phyloP scores from a whole-genome alignment of 2,888 invertebrate genomes.

The Eupeodes luniger region DNA sequence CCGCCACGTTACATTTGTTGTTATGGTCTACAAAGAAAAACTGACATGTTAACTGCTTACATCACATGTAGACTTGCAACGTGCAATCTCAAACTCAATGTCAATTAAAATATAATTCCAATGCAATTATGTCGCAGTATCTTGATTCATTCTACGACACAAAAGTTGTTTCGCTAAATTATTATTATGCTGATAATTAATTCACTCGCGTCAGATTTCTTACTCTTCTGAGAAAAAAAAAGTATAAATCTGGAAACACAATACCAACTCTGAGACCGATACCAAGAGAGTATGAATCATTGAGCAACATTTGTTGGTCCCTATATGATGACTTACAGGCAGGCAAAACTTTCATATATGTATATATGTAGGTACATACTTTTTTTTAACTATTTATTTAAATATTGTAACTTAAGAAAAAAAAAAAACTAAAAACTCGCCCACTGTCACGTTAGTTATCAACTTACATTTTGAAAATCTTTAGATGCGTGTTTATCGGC shows the following conservation, averaged over 20 bases:
- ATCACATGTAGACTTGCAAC: slow-evolving; percentile 13
- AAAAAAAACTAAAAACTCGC: background rate
- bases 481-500: slow-evolving; percentile 48
- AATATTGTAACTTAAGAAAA: slow-evolving; percentile 15
- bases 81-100: slow-evolving; percentile 41
- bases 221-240: slow-evolving; percentile 57
- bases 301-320: slow-evolving; percentile 23
- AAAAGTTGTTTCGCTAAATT: slow-evolving; percentile 13
- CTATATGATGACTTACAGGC: background rate
- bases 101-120: slow-evolving; percentile 49
- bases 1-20: slow-evolving; percentile 20
- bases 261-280: slow-evolving; percentile 1
- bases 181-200: slow-evolving; percentile 45
- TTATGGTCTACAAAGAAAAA: slow-evolving; percentile 11
- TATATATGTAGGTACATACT: background rate
- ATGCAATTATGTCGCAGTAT: slow-evolving; percentile 36
- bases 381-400: background rate
- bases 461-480: slow-evolving; percentile 66
- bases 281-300: slow-evolving; percentile 55
- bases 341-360: background rate
- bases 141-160: slow-evolving; percentile 34
- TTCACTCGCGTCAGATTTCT: slow-evolving; percentile 48
- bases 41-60: slow-evolving; percentile 22
- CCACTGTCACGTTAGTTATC: slow-evolving; percentile 38
- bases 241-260: slow-evolving; percentile 51